Conservation (phyloP, 2,888 invertebrate species). For the Luperina testacea region DNA sequence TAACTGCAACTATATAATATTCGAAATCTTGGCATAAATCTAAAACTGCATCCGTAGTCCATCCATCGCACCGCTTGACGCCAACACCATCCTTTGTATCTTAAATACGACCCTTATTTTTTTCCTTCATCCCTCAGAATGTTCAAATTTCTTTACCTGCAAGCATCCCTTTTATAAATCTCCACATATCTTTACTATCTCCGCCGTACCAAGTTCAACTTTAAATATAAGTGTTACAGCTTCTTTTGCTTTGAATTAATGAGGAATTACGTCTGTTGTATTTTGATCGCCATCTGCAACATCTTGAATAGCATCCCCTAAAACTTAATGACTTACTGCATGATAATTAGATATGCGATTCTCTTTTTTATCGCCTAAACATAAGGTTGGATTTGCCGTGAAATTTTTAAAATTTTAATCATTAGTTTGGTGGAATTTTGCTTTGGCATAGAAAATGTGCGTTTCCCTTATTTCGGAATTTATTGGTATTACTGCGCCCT, state of each 20-base stretch:
- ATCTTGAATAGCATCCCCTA: conserved; percentile 88
- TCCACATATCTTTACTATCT: conserved; percentile 56
- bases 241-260: conserved; percentile 54
- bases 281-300: conserved; percentile 76
- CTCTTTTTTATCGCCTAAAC: conserved; percentile 61
- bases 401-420: conserved; percentile 67
- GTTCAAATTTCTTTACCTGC: conserved; percentile 90
- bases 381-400: conserved; percentile 72
- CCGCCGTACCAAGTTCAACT: conserved; percentile 62
- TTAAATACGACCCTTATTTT: conserved; percentile 88
- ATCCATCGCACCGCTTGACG: conserved; percentile 88
- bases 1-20: conserved; percentile 83
- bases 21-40: conserved; percentile 85
- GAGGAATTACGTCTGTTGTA: conserved; percentile 69
- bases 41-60: conserved; percentile 88
- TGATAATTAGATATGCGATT: conserved; percentile 74
- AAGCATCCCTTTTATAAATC: conserved; percentile 66
- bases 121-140: conserved; percentile 88
- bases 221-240: conserved; percentile 58
- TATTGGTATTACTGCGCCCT: conserved; percentile 78
- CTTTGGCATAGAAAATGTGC: conserved; percentile 84
- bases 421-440: conserved; percentile 84
- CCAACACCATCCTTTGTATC: conserved; percentile 88
- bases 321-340: conserved; percentile 84
- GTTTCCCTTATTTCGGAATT: conserved; percentile 87